A percentile compares a stretch with the other conserved stretches of the same genome.
These are phyloP conservation scores for Merodon equestris DNA, from an alignment of 2,888 invertebrate species.

Conservation along the genomic window DNA sequence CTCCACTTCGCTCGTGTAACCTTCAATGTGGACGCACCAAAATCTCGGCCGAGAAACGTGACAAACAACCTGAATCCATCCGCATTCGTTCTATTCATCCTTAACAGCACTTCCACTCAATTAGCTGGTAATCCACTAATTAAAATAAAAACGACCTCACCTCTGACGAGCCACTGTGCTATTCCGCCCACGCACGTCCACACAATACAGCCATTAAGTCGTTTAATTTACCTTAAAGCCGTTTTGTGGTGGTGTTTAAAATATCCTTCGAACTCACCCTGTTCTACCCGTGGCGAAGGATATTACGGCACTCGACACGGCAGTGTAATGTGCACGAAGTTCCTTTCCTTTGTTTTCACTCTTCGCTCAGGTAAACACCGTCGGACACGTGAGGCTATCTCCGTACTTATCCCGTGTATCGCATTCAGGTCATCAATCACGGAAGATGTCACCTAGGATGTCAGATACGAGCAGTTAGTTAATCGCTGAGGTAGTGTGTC, in stretches of 20 bases:
- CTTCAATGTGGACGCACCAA: no score
- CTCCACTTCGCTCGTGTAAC: no score
- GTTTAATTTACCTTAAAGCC: conserved; percentile 52
- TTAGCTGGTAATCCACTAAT: conserved; percentile 45
- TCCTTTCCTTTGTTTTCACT: conserved; percentile 17
- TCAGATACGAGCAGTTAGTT: conserved; percentile 19
- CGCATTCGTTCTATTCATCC: conserved; percentile 23
- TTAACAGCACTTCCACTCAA: conserved; percentile 37
- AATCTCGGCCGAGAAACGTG: no score
- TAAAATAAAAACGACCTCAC: conserved; percentile 13
- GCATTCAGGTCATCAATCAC: conserved; percentile 58
- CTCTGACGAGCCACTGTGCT: conserved; percentile 46
- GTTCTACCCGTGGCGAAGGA: conserved; percentile 15
- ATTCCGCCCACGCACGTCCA: conserved; percentile 19
- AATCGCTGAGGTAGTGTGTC: conserved; percentile 1
- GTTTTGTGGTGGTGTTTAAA: conserved; percentile 28
- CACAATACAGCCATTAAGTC: conserved; percentile 46
- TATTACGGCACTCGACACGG: conserved; percentile 5
- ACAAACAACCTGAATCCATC: no score
- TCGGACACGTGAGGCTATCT: conserved; percentile 44
- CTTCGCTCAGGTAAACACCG: conserved; percentile 47
- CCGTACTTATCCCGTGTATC: not conserved
- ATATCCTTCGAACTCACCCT: conserved; percentile 7
- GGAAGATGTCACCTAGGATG: conserved; percentile 46
- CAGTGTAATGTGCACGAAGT: conserved; percentile 3